Evolutionary conservation across 2,113 vertebrate genomes (phyloP), one percentile per base, ranked within the genome.

Genomic region (Panthera uncia): DNA sequence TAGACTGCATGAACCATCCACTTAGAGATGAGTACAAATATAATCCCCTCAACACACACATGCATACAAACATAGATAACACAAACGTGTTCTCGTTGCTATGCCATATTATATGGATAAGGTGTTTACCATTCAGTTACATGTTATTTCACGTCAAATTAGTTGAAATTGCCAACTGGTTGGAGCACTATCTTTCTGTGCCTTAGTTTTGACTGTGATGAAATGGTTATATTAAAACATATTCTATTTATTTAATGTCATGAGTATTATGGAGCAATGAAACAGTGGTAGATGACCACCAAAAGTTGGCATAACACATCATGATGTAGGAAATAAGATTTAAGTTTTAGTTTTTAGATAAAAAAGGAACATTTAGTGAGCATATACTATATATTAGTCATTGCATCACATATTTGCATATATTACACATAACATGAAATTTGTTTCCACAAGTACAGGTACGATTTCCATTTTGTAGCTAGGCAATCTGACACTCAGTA

Each of bases 271-370:
- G 36, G 7, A 55, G 7, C 50, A 65, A 90, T 12, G n/a, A 12
- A 76, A 61, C 5, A 61, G 27, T 31, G 9, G 50, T 66, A 79
- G 50, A 25, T 21, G 8, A 71, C 7, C 31, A 33, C 55, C 23
- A 5, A 76, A 79, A 88, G 7, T 68, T 83, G 50, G 29, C 50
- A 27, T 69, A 81, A 57, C 3, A 23, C 66, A 41, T 65, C 36
- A 80, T 36, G 19, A 63, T 74, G 11, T 74, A 86, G n/a, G 4
- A 33, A 84, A 31, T 74, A 80, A 57, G 78, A 83, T 66, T 69
- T 69, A 87, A 83, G 73, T 52, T 96, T 88, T 73, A 74, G n/a
- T 63, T 91, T 96, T 94, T 57, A 87, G 95, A 78, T 87, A 78
- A 66, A 87, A 87, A 93, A 87, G 50, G 41, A 78, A 31, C 12